A percentile compares a stretch with the other conserved stretches of the same genome.
Evolutionary conservation across 1,140 invertebrate species (phyloP).

Genomic region (Drosophila hydei): DNA sequence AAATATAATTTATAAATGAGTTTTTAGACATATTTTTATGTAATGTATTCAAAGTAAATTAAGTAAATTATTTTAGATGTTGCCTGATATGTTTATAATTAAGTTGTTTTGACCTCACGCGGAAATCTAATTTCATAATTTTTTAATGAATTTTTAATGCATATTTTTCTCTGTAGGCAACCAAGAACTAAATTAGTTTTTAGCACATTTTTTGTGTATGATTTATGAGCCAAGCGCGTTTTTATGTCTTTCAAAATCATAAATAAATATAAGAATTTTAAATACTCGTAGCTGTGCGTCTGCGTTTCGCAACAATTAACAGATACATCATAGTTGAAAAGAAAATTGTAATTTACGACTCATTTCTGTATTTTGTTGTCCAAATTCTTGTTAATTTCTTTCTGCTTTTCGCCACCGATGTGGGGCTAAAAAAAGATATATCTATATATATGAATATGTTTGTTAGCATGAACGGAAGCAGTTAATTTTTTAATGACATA

Average conservation of each 20-base stretch:
- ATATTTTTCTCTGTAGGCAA: not conserved
- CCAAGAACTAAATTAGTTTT: conserved; percentile 8
- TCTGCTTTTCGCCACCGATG: not conserved
- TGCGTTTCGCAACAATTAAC: conserved; percentile 9
- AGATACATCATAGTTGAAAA: conserved; percentile 11
- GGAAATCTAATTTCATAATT: conserved; percentile 7
- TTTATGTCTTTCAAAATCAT: conserved; percentile 8
- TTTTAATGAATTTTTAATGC: conserved; percentile 6
- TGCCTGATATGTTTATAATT: not conserved
- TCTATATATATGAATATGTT: not conserved
- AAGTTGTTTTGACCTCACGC: not conserved
- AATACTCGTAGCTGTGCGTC: not conserved
- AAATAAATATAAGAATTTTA: conserved; percentile 6
- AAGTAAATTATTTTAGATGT: not conserved
- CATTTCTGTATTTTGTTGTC: conserved; percentile 1
- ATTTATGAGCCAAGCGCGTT: conserved; percentile 20
- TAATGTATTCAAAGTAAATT: not conserved
- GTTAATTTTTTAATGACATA: conserved; percentile 80
- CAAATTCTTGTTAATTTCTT: conserved; percentile 29
- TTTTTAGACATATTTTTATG: not conserved
- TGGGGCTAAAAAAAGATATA: too few relatives aligned
- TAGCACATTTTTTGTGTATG: conserved; percentile 5
- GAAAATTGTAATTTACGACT: conserved; percentile 24
- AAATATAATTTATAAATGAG: too few relatives aligned
- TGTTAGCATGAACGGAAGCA: conserved; percentile 73